These are phyloP conservation scores for Conger conger DNA, from an alignment of 2,113 vertebrate species.

Conservation along the genomic window DNA sequence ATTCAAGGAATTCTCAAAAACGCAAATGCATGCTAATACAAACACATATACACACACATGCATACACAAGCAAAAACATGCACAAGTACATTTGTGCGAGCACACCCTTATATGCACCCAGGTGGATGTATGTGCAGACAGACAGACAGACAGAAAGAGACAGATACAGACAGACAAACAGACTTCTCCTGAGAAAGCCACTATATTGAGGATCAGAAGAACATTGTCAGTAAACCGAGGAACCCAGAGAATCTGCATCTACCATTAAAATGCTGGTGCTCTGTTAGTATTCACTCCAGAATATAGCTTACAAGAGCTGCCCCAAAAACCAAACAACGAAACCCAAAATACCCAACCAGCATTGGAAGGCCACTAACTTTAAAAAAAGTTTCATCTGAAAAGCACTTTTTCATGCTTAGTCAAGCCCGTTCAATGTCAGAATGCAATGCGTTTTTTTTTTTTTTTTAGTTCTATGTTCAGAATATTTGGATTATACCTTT, in stretches of 20 bases:
- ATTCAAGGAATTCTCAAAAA: neutral
- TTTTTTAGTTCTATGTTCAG: neutral
- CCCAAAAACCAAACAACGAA: too few species aligned
- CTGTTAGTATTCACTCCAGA: neutral
- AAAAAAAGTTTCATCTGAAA: neutral
- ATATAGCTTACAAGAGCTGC: neutral
- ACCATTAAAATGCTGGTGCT: neutral
- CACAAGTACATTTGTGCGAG: neutral
- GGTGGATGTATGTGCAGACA: constrained; percentile 3
- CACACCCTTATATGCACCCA: constrained; percentile 18
- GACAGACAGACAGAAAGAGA: neutral
- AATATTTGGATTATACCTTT: neutral
- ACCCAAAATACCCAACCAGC: neutral
- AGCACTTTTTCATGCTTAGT: neutral
- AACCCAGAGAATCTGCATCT: neutral
- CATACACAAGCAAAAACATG: neutral
- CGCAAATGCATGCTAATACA: neutral
- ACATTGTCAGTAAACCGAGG: neutral
- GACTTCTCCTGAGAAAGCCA: neutral
- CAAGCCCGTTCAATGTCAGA: neutral
- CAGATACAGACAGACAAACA: constrained; percentile 2
- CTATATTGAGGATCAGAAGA: neutral
- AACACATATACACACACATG: neutral
- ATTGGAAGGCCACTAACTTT: neutral
- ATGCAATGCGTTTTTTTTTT: neutral